Conservation (phyloP, 2,113 vertebrate genomes). For the Pterophyllum scalare region DNA sequence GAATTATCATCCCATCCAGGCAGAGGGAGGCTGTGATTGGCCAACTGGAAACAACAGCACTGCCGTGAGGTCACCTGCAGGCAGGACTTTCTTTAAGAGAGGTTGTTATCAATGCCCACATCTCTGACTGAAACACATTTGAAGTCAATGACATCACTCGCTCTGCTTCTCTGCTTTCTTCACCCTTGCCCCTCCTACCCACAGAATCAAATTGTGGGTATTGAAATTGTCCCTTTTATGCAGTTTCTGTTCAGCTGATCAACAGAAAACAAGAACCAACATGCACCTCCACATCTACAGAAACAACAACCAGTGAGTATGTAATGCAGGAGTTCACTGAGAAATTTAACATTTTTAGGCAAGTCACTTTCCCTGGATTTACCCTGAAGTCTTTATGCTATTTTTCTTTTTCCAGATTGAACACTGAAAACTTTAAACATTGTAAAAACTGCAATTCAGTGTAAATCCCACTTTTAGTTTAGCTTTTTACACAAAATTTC, state of each 20-base stretch:
- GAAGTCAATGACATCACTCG: slow-evolving; percentile 16
- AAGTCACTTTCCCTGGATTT: neutral
- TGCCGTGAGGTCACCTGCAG: slow-evolving; percentile 25
- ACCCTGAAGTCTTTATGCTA: no score
- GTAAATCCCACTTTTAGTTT: neutral
- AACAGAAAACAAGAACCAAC: slow-evolving; percentile 15
- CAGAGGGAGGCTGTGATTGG: slow-evolving; percentile 29
- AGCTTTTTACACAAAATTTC: neutral
- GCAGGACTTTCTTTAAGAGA: slow-evolving; percentile 42
- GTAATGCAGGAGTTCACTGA: no score
- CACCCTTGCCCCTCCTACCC: neutral
- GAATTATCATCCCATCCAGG: neutral
- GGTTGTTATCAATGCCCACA: slow-evolving; percentile 38
- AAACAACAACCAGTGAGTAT: neutral
- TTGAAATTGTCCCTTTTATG: neutral
- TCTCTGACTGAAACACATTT: slow-evolving; percentile 24
- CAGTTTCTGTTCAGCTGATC: neutral
- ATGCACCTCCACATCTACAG: neutral
- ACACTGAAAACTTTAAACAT: no score
- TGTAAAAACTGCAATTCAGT: no score
- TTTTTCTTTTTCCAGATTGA: neutral
- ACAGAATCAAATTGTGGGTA: neutral
- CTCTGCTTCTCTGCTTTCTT: slow-evolving; percentile 36
- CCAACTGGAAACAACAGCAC: slow-evolving; percentile 42
- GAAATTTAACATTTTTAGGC: neutral